Conservation (phyloP, 2,888 invertebrate genomes). For the Apocheima hispidaria region DNA sequence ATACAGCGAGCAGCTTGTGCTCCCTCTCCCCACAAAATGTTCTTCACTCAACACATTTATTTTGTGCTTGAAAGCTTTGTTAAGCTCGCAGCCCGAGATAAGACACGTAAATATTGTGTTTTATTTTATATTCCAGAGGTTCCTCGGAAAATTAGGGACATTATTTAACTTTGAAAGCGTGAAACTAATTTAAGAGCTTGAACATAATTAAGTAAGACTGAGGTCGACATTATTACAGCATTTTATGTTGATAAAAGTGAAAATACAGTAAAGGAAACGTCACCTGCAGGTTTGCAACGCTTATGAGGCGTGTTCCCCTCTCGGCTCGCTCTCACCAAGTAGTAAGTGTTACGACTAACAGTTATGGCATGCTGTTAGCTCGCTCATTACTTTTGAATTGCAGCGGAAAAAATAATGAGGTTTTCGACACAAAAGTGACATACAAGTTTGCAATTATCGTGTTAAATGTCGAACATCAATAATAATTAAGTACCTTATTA, state of each 20-base stretch:
- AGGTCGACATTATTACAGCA: conserved; percentile 1
- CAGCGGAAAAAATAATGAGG: conserved; percentile 58
- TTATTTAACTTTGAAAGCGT: conserved; percentile 25
- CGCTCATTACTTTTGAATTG: conserved; percentile 56
- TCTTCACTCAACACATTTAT: conserved; percentile 62
- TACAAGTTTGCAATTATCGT: conserved; percentile 40
- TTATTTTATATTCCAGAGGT: conserved; percentile 41
- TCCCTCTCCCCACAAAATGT: conserved; percentile 59
- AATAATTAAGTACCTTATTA: background rate
- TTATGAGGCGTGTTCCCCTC: conserved; percentile 49
- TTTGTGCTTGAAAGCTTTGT: conserved; percentile 56
- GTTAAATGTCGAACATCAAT: background rate
- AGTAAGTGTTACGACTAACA: conserved; percentile 46
- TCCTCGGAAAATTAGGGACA: conserved; percentile 27
- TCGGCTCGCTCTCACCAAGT: conserved; percentile 39
- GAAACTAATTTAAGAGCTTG: conserved; percentile 22
- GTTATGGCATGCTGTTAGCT: conserved; percentile 54
- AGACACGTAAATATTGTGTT: conserved; percentile 46
- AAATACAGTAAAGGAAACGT: conserved; percentile 46
- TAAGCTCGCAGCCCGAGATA: conserved; percentile 50
- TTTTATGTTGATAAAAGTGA: conserved; percentile 18
- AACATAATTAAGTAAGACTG: conserved; percentile 18
- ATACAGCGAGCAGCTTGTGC: conserved; percentile 63
- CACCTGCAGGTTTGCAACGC: conserved; percentile 47
- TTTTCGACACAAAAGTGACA: conserved; percentile 40